Evolutionary conservation across 2,888 invertebrate genomes (phyloP).

Genomic region (Omphaloscelis lunosa): DNA sequence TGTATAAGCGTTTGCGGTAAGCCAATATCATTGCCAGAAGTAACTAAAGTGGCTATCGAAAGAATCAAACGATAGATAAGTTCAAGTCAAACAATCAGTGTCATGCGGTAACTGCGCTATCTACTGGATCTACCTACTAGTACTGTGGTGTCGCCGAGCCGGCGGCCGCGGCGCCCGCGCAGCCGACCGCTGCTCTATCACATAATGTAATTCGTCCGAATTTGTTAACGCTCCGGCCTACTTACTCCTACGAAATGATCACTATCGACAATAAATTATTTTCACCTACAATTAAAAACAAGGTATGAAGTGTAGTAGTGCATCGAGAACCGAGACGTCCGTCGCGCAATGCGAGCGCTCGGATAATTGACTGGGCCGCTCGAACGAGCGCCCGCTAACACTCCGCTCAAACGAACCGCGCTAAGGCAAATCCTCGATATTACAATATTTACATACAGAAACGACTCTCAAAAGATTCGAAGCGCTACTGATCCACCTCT

Average conservation of each 20-base stretch:
- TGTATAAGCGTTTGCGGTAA: constrained; percentile 81
- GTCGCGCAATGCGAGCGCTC: constrained; percentile 79
- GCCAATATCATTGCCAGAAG: constrained; percentile 74
- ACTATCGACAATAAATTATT: constrained; percentile 89
- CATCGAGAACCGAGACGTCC: constrained; percentile 80
- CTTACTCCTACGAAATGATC: constrained; percentile 90
- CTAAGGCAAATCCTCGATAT: constrained; percentile 86
- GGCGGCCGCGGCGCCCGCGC: constrained; percentile 77
- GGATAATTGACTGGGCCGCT: constrained; percentile 89
- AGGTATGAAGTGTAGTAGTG: constrained; percentile 87
- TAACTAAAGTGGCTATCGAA: constrained; percentile 76
- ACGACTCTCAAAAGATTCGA: constrained; percentile 84
- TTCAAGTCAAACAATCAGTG: constrained; percentile 75
- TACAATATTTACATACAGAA: constrained; percentile 89
- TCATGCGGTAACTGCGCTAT: constrained; percentile 77
- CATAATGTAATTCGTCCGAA: constrained; percentile 89
- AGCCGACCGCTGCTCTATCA: constrained; percentile 84
- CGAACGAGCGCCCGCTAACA: constrained; percentile 75
- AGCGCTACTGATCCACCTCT: constrained; percentile 89
- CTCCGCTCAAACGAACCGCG: constrained; percentile 82
- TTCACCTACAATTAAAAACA: constrained; percentile 89
- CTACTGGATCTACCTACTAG: constrained; percentile 65
- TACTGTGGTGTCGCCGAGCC: constrained; percentile 76
- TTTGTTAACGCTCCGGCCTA: constrained; percentile 89
- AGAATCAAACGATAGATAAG: constrained; percentile 73